These are phyloP conservation scores for Tapirus indicus DNA, from an alignment of 2,797 vertebrate species.

Conservation along the genomic window DNA sequence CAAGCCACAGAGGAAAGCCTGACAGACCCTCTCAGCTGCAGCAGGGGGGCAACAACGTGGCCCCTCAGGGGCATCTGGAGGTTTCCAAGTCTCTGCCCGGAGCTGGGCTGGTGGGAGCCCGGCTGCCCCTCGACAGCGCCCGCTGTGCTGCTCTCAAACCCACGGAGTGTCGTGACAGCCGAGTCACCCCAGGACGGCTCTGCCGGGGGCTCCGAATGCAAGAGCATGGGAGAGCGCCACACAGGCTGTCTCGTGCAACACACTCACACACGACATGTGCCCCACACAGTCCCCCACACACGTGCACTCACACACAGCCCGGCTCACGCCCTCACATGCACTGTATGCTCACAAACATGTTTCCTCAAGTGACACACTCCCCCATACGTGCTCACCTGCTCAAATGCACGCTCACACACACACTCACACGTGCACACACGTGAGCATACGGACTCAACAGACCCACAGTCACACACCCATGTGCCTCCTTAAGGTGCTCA, in stretches of 20 bases:
- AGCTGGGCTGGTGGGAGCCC: background rate
- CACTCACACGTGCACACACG: background rate
- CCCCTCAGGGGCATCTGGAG: background rate
- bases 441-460: fast-evolving
- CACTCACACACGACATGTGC: background rate
- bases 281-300: background rate
- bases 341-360: background rate
- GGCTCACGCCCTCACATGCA: background rate
- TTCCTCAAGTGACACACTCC: background rate
- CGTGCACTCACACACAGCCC: background rate
- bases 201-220: background rate
- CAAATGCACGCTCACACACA: background rate
- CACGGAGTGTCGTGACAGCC: background rate
- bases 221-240: background rate
- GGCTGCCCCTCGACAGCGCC: background rate
- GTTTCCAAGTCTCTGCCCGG: background rate
- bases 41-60: background rate
- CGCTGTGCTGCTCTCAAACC: background rate
- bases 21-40: background rate
- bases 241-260: background rate
- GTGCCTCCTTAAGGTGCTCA: background rate
- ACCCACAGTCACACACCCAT: background rate
- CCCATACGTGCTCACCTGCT: background rate
- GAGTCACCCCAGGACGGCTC: background rate
- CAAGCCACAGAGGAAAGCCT: background rate